These are phyloP conservation scores for Hypanus sabinus DNA, from an alignment of 2,113 vertebrate genomes.

Conservation along the genomic window DNA sequence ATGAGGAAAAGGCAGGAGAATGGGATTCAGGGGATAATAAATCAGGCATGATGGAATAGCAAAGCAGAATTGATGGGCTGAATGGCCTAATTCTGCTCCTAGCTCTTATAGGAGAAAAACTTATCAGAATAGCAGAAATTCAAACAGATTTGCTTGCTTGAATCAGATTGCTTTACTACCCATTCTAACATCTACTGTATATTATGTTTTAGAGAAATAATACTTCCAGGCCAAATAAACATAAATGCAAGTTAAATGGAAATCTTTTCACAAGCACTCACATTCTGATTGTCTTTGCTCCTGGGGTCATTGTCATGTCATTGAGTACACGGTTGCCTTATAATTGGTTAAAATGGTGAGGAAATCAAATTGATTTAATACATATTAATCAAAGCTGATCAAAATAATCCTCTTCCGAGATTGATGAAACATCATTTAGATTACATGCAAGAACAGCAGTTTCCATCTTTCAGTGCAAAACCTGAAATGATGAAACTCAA, in stretches of 20 bases:
- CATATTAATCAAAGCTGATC: background rate
- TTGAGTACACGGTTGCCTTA: background rate
- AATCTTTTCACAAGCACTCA: background rate
- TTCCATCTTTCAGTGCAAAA: background rate
- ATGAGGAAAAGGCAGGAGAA: too few species aligned
- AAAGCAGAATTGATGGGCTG: too few species aligned
- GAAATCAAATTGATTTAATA: background rate
- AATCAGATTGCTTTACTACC: background rate
- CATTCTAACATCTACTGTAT: background rate
- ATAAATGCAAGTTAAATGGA: background rate
- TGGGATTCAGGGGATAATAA: too few species aligned
- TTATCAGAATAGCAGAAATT: background rate
- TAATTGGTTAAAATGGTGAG: background rate
- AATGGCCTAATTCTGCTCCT: too few species aligned
- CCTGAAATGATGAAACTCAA: background rate
- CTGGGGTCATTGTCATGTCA: background rate
- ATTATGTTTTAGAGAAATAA: background rate
- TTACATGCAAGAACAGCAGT: background rate
- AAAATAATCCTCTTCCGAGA: background rate
- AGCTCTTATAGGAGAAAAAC: too few species aligned
- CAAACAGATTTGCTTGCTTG: background rate
- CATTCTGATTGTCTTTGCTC: background rate
- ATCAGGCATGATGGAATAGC: too few species aligned
- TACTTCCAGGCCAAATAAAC: background rate
- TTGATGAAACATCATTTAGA: background rate